A percentile compares a stretch with the other conserved stretches of the same genome.
phyloP scores from a whole-genome alignment of 2,797 vertebrate genomes.

The Girardinus metallicus region DNA sequence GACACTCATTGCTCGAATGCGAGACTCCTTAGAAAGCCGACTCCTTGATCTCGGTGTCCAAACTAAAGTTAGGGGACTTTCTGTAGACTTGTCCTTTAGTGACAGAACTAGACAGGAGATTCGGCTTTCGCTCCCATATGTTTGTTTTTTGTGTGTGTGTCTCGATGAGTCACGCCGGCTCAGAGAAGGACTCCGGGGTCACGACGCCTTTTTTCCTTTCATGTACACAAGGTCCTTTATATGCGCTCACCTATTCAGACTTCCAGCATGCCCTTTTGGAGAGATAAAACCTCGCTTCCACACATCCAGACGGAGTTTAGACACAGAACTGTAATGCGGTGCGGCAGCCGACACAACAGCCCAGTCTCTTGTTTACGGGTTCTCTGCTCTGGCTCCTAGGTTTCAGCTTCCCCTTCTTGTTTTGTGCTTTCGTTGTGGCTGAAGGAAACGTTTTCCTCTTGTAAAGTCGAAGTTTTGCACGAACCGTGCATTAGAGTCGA shows the following conservation, averaged over 20 bases:
- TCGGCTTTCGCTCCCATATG: conserved; percentile 12
- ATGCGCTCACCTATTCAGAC: background rate
- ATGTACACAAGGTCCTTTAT: background rate
- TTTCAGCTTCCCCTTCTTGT: background rate
- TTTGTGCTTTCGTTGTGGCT: background rate
- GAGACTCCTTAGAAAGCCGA: background rate
- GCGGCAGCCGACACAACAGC: conserved; percentile 14
- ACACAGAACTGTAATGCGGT: background rate
- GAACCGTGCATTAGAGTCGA: too few species aligned
- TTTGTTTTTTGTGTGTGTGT: background rate
- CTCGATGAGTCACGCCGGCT: conserved; percentile 18
- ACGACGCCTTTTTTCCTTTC: background rate
- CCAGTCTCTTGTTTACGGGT: conserved; percentile 2
- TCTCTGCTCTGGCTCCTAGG: conserved; percentile 15
- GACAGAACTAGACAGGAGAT: conserved; percentile 8
- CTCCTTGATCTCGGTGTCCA: too few species aligned
- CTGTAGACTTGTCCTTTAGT: background rate
- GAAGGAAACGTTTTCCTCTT: background rate
- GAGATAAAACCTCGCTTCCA: background rate
- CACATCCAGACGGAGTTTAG: background rate
- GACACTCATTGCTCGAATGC: background rate
- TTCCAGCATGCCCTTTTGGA: background rate
- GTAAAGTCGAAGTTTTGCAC: background rate
- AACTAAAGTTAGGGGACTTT: conserved; percentile 1
- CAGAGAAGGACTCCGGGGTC: conserved; percentile 13